Evolutionary conservation across 2,113 vertebrate genomes (phyloP).

Genomic region (Hipposideros armiger): DNA sequence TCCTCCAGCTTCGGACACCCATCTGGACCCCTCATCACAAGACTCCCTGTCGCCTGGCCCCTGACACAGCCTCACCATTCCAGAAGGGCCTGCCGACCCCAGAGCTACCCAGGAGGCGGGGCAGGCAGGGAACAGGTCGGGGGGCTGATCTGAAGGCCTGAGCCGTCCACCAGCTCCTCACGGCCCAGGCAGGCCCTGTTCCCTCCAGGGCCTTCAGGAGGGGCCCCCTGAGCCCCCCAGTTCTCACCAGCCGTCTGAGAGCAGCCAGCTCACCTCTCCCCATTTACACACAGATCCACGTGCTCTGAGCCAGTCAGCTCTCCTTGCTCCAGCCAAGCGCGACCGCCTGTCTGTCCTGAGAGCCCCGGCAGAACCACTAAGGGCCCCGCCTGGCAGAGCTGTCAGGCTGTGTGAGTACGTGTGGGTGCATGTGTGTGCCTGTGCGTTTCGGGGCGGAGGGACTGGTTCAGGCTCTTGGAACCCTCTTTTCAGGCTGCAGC

Average conservation of each 20-base stretch:
- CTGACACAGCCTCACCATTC: background rate
- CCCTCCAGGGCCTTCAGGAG: background rate
- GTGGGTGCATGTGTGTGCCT: background rate
- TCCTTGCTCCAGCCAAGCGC: background rate
- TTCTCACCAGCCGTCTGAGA: background rate
- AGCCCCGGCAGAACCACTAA: background rate
- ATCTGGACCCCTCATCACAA: background rate
- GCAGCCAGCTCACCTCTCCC: too few species aligned
- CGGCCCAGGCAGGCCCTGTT: background rate
- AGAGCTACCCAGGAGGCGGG: background rate
- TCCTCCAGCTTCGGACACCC: rapidly evolving
- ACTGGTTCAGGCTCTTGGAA: background rate
- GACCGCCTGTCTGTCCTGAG: background rate
- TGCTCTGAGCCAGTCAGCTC: background rate
- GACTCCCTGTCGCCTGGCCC: too few species aligned
- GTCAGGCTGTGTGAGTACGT: background rate
- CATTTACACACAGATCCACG: background rate
- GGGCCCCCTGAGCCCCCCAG: background rate
- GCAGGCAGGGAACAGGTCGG: too few species aligned
- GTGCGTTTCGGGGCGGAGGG: background rate
- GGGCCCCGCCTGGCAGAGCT: background rate
- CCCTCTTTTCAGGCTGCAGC: background rate
- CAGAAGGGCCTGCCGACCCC: background rate
- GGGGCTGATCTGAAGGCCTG: background rate
- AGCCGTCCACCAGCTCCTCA: background rate